phyloP scores from a whole-genome alignment of 2,113 vertebrate genomes.

The Morone chrysops region DNA sequence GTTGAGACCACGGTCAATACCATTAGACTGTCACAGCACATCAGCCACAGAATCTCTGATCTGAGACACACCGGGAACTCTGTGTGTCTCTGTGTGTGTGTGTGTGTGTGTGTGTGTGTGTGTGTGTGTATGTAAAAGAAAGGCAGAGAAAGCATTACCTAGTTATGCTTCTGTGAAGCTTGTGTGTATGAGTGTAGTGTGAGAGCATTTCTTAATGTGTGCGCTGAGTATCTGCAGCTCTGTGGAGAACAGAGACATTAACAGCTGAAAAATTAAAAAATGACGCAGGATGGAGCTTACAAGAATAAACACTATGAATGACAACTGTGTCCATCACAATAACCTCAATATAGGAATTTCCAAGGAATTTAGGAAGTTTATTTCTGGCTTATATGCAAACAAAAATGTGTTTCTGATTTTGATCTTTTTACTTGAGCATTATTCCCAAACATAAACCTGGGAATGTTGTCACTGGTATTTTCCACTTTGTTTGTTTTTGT shows the following conservation, averaged over 20 bases:
- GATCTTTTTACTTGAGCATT: no score
- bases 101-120: neutral
- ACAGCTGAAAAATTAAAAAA: slow-evolving; percentile 27
- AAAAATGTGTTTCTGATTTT: no score
- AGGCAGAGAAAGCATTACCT: no score
- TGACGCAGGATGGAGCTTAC: neutral
- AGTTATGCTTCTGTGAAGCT: no score
- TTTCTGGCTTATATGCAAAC: no score
- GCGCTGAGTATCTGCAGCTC: slow-evolving; percentile 20
- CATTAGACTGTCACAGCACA: slow-evolving; percentile 66
- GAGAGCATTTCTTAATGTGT: slow-evolving; percentile 15
- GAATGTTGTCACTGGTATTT: no score
- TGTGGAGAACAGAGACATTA: neutral
- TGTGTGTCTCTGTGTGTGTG: slow-evolving; percentile 18
- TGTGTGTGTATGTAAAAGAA: no score
- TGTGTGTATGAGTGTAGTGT: neutral
- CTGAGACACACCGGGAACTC: neutral
- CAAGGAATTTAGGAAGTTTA: no score
- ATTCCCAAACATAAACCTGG: no score
- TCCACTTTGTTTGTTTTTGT: neutral
- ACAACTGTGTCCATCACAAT: neutral
- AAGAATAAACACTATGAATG: neutral
- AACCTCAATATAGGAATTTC: no score
- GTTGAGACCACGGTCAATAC: slow-evolving; percentile 24
- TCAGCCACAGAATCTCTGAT: slow-evolving; percentile 35